These are phyloP conservation scores for Plutomurus gul DNA, from an alignment of 1,140 invertebrate species.

Conservation along the genomic window DNA sequence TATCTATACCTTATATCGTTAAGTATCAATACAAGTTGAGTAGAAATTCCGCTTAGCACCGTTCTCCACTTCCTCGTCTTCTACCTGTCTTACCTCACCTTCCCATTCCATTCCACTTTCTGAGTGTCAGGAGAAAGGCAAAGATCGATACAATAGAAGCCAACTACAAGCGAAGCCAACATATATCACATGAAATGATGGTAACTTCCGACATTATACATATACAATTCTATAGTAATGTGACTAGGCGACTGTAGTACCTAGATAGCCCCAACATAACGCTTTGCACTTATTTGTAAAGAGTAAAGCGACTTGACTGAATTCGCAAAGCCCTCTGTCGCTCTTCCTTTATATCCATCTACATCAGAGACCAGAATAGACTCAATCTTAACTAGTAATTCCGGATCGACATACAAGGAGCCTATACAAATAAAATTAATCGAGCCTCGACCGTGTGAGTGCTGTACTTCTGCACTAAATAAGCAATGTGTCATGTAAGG, in stretches of 20 bases:
- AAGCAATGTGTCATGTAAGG: too few relatives aligned
- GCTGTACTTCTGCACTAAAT: too few relatives aligned
- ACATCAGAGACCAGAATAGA: background rate
- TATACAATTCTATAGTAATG: background rate
- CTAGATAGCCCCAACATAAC: background rate
- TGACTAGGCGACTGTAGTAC: background rate
- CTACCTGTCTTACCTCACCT: conserved; percentile 11
- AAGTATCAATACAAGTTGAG: too few relatives aligned
- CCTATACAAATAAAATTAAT: background rate
- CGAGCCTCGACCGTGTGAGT: too few relatives aligned
- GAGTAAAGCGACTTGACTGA: too few relatives aligned
- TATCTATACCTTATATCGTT: too few relatives aligned
- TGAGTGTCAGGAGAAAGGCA: background rate
- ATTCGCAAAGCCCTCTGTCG: background rate
- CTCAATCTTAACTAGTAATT: background rate
- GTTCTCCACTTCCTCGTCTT: background rate
- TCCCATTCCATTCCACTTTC: background rate
- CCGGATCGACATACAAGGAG: background rate
- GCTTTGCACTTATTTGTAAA: background rate
- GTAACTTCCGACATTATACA: background rate
- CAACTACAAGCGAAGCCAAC: background rate
- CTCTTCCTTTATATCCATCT: too few relatives aligned
- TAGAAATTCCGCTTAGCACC: too few relatives aligned
- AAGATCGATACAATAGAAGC: conserved; percentile 3
- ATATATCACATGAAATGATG: conserved; percentile 24